phyloP scores from a whole-genome alignment of 1,140 invertebrate genomes.

The Rhynchophorus ferrugineus region DNA sequence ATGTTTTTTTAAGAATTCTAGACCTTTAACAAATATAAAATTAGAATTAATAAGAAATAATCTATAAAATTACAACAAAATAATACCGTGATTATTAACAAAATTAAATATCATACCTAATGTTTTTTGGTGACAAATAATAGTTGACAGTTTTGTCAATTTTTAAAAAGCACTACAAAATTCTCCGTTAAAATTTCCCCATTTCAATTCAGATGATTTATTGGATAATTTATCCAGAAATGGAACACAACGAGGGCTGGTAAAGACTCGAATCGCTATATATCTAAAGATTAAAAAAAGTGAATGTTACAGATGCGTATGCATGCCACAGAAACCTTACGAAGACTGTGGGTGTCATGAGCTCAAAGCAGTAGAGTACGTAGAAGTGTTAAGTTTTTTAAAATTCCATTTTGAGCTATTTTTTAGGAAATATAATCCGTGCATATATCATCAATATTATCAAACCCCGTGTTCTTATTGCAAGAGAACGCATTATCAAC shows the following conservation, averaged over 20 bases:
- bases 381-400: not conserved
- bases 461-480: constrained; percentile 19
- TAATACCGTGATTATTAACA: too few species aligned
- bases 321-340: constrained; percentile 18
- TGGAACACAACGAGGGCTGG: constrained; percentile 16
- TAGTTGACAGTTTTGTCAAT: too few species aligned
- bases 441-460: constrained; percentile 19
- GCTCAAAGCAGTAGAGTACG: constrained; percentile 3
- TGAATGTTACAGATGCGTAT: constrained; percentile 17
- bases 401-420: not conserved
- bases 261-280: constrained; percentile 1
- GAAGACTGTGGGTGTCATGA: constrained; percentile 11
- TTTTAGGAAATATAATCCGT: constrained; percentile 10
- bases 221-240: not conserved
- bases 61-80: too few species aligned
- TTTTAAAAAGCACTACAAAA: too few species aligned
- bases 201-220: constrained; percentile 2
- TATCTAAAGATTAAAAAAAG: constrained; percentile 19
- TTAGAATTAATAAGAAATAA: too few species aligned
- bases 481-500: constrained; percentile 21
- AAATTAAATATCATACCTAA: too few species aligned
- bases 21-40: too few species aligned
- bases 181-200: constrained; percentile 2
- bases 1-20: too few species aligned
- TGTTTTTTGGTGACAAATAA: too few species aligned